Evolutionary conservation across 1,140 invertebrate species (phyloP).

Genomic region (Lethocerus indicus): DNA sequence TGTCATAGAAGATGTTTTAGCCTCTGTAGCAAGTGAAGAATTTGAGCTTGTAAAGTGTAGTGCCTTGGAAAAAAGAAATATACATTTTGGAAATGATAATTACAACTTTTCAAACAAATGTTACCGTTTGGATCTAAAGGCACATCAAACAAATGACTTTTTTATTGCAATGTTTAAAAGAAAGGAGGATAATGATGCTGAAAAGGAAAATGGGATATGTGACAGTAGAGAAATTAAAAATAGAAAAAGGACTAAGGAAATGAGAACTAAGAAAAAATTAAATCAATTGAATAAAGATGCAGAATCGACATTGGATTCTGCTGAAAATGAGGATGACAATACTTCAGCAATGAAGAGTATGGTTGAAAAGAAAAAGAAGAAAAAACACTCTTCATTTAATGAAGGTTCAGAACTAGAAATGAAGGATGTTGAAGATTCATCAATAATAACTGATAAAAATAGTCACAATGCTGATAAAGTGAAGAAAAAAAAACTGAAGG

Average conservation of each 20-base stretch:
- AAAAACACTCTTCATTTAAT: background rate
- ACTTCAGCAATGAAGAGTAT: background rate
- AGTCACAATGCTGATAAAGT: background rate
- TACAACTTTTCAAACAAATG: background rate
- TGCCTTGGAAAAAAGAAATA: background rate
- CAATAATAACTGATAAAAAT: background rate
- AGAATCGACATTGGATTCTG: background rate
- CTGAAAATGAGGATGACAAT: background rate
- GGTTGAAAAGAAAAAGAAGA: background rate
- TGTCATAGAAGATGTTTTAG: too few species aligned
- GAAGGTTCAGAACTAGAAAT: background rate
- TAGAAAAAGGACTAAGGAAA: background rate
- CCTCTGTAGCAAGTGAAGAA: too few species aligned
- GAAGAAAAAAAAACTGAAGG: background rate
- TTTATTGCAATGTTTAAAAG: too few species aligned
- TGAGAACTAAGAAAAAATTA: background rate
- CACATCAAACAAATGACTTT: background rate
- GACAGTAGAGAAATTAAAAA: background rate
- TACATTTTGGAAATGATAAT: background rate
- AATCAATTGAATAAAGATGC: background rate
- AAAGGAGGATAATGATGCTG: background rate
- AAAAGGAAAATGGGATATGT: background rate
- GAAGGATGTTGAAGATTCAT: too few species aligned
- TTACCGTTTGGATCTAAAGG: background rate
- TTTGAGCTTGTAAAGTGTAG: background rate